phyloP scores from a whole-genome alignment of 2,888 invertebrate genomes.

The Eumacrocentrus americanus region DNA sequence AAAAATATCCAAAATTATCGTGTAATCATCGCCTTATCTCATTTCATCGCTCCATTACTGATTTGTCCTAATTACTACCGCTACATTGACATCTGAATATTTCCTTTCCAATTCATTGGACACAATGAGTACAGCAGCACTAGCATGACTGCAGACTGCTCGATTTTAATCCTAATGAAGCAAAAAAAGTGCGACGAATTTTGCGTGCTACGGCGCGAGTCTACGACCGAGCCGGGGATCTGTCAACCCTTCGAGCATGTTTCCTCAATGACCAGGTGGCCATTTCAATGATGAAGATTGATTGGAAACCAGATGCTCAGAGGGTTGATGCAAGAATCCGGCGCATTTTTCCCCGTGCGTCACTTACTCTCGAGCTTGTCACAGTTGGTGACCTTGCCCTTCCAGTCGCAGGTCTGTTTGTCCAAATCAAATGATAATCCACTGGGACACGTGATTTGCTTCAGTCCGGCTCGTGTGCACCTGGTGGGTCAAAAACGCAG shows the following conservation, averaged over 20 bases:
- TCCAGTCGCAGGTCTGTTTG: conserved; percentile 98
- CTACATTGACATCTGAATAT: background rate
- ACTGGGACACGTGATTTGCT: conserved; percentile 96
- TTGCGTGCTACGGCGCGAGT: conserved; percentile 61
- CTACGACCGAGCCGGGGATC: conserved; percentile 51
- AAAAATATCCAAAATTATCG: too few species aligned
- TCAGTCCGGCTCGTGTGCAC: conserved; percentile 94
- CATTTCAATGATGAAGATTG: conserved; percentile 8
- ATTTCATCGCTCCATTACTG: too few species aligned
- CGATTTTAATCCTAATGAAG: background rate
- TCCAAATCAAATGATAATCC: conserved; percentile 97
- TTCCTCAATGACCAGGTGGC: too few species aligned
- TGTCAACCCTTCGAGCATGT: conserved; percentile 29
- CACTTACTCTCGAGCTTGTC: conserved; percentile 96
- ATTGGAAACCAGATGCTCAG: conserved; percentile 5
- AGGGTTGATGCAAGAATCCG: conserved; percentile 22
- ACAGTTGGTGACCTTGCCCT: conserved; percentile 97
- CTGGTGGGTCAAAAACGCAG: conserved; percentile 68
- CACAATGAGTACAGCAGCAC: background rate
- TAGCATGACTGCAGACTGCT: background rate
- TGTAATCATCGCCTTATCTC: too few species aligned
- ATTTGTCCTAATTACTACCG: too few species aligned
- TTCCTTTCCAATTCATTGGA: background rate
- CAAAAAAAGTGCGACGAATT: conserved; percentile 44
- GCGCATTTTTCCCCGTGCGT: conserved; percentile 50